phyloP scores from a whole-genome alignment of 2,888 invertebrate species.

The Cheilosia soror region DNA sequence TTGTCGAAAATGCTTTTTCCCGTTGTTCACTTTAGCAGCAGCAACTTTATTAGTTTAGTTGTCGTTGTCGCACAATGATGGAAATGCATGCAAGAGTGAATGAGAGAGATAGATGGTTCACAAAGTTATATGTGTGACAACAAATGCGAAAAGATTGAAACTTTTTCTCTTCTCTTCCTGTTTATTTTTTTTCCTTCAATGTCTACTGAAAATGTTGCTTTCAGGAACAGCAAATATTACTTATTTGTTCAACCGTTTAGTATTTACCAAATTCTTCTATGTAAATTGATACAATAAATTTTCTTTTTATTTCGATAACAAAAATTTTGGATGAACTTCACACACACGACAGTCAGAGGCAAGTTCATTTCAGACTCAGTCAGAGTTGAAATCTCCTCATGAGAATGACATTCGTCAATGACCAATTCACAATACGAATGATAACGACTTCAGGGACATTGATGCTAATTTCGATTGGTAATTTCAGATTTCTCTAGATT shows the following conservation, averaged over 20 bases:
- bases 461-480: too few species aligned
- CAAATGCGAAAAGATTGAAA: slow-evolving; percentile 43
- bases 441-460: too few species aligned
- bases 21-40: slow-evolving; percentile 36
- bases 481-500: too few species aligned
- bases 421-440: background rate
- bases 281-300: slow-evolving; percentile 12
- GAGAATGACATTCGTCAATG: background rate
- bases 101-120: slow-evolving; percentile 32
- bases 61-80: slow-evolving; percentile 52
- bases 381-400: slow-evolving; percentile 10
- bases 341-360: slow-evolving; percentile 1
- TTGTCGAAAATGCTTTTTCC: slow-evolving; percentile 43
- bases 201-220: background rate
- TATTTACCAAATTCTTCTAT: background rate
- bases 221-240: slow-evolving; percentile 6
- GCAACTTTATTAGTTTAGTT: slow-evolving; percentile 29
- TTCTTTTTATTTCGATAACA: slow-evolving; percentile 8
- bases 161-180: slow-evolving; percentile 59
- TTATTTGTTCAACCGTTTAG: background rate
- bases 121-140: slow-evolving; percentile 35
- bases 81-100: slow-evolving; percentile 30
- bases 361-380: slow-evolving; percentile 1
- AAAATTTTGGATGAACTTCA: slow-evolving; percentile 22
- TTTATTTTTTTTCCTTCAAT: slow-evolving; percentile 28